Evolutionary conservation across 1,140 invertebrate genomes (phyloP).

Genomic region (Hormaphis cornu): DNA sequence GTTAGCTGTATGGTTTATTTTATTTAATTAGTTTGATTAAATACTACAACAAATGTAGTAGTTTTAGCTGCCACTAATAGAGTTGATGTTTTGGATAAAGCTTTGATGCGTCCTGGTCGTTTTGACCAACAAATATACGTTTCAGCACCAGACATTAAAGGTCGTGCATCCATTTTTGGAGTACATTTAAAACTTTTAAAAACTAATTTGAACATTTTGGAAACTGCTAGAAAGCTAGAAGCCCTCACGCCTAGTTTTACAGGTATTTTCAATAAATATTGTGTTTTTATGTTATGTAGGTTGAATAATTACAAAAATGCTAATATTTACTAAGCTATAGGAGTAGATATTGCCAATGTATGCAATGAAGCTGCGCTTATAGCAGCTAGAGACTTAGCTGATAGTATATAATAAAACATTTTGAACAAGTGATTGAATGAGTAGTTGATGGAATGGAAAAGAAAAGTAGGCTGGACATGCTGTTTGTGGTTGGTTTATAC

Average conservation of each 20-base stretch:
- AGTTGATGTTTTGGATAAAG: conserved; percentile 94
- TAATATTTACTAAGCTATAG: conserved; percentile 42
- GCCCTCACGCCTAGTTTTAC: conserved; percentile 74
- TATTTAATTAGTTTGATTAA: conserved; percentile 63
- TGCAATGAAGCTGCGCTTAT: conserved; percentile 99
- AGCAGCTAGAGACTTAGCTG: conserved; percentile 79
- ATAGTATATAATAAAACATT: conserved; percentile 80
- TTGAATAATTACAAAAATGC: too few relatives aligned
- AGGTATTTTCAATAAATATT: conserved; percentile 2
- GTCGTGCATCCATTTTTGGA: conserved; percentile 80
- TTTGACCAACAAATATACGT: conserved; percentile 99
- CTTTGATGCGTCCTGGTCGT: conserved; percentile 87
- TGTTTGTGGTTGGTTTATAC: conserved; percentile 95
- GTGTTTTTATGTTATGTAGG: too few relatives aligned
- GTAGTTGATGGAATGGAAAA: conserved; percentile 98
- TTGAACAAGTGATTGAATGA: conserved; percentile 95
- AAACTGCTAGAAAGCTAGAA: conserved; percentile 86
- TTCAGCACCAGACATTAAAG: conserved; percentile 98
- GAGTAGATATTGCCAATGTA: conserved; percentile 97
- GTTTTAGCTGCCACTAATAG: conserved; percentile 97
- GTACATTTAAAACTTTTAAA: conserved; percentile 83
- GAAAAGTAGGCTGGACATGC: conserved; percentile 99
- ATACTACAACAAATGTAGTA: conserved; percentile 94
- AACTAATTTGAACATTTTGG: conserved; percentile 78
- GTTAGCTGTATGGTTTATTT: conserved; percentile 44